Base-by-base conservation (phyloP, 1,140 invertebrate genomes). In the Hydropsyche tenuis region DNA sequence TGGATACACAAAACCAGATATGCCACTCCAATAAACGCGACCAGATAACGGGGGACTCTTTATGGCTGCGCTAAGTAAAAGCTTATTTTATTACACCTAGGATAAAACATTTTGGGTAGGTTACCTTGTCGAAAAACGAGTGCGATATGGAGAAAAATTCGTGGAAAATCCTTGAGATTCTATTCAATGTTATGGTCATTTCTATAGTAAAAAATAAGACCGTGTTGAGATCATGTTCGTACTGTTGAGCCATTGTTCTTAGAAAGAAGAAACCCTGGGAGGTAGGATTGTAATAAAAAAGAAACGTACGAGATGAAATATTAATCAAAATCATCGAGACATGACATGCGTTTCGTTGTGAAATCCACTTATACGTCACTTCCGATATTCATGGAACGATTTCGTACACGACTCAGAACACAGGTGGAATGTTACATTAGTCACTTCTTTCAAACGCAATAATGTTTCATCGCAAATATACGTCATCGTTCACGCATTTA, bases 301-400 rank as follows among this genome's bases (percentile, higher is more conserved):
- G 71, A 25, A 66, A 66, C 63, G 30, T 30, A 68, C 4, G 66
- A 65, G 37, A 25, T 27, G 37, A 62, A 70, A 23, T 64, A 70
- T 74, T 74, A 74, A 74, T 74, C 66, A 70, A 74, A 68, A 46
- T 70, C 66, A 27, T n/a, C 7, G 53, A 62, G 16, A 65, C 63
- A n/a, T 22, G 63, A 42, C 16, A 63, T 37, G 30, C 30, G 30
- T 37, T 37, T 37, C 30, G 30, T 37, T 37, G 30, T 37, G 30
- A 37, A 37, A 37, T 37, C 30, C 30, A 4, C 30, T 37, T 9
- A 9, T 37, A 37, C 30, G 30, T 37, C 30, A 37, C 30, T 37
- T 37, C 30, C 30, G 30, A 37, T 37, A 37, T 37, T 37, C 30
- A 4, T 9, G 30, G 30, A 37, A 37, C 30, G 9, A 37, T 37